phyloP scores from a whole-genome alignment of 2,113 vertebrate genomes.

The Stigmatopora argus region DNA sequence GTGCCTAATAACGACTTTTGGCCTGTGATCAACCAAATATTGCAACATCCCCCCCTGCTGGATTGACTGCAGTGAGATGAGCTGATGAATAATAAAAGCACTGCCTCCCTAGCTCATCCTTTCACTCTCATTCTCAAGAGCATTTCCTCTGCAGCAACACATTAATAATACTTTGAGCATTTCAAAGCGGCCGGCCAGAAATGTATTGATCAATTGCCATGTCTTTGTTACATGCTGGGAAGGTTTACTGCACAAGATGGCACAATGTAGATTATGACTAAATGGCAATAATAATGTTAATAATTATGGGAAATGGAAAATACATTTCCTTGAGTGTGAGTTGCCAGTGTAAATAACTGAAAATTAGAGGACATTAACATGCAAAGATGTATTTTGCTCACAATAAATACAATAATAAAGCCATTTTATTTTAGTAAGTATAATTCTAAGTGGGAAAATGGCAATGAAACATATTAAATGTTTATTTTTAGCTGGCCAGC shows the following conservation, averaged over 20 bases:
- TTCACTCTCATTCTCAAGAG: neutral
- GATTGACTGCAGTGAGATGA: slow-evolving; percentile 65
- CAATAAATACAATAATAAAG: neutral
- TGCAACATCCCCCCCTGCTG: slow-evolving; percentile 85
- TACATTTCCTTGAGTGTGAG: slow-evolving; percentile 26
- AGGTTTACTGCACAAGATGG: slow-evolving; percentile 16
- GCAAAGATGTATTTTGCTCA: neutral
- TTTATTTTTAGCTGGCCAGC: neutral
- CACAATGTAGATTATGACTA: slow-evolving; percentile 11
- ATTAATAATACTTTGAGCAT: neutral
- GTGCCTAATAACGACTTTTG: slow-evolving; percentile 12
- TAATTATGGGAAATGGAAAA: slow-evolving; percentile 30
- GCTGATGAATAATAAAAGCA: slow-evolving; percentile 55
- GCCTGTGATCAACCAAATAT: slow-evolving; percentile 60
- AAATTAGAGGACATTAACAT: slow-evolving; percentile 29
- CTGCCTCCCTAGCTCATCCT: slow-evolving; percentile 7
- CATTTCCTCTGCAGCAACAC: slow-evolving; percentile 1
- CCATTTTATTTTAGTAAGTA: neutral
- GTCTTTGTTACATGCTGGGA: slow-evolving; percentile 10
- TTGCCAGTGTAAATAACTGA: slow-evolving; percentile 48
- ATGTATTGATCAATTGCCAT: slow-evolving; percentile 1
- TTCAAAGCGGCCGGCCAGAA: neutral
- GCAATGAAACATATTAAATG: slow-evolving; percentile 6
- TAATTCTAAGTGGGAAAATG: slow-evolving; percentile 3
- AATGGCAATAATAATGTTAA: slow-evolving; percentile 13